Percentiles rank a stretch among this genome's conserved stretches.
These are phyloP conservation scores for Stichopus chloronotus DNA, from an alignment of 35 echinoderm and acorn worm genomes.

Conservation along the genomic window DNA sequence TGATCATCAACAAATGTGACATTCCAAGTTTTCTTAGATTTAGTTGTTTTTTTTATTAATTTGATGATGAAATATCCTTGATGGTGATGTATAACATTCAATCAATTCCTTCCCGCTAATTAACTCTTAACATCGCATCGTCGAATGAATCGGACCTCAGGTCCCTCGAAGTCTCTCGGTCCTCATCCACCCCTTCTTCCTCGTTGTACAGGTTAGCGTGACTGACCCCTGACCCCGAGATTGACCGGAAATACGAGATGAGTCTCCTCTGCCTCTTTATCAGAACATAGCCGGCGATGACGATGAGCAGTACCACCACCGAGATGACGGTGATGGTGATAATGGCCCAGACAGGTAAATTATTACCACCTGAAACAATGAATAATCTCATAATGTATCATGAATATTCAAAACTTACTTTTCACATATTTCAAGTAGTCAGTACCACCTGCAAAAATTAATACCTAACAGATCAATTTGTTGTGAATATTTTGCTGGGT, in stretches of 20 bases:
- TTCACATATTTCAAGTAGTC: too few relatives aligned
- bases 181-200: conserved; percentile 15
- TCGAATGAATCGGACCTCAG: conserved; percentile 37
- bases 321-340: conserved; percentile 17
- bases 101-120: conserved; percentile 3
- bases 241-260: conserved; percentile 50
- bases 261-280: conserved; percentile 47
- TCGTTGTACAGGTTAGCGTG: conserved; percentile 56
- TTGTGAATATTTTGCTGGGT: too few relatives aligned
- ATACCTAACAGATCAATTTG: too few relatives aligned
- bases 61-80: too few relatives aligned
- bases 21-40: background rate
- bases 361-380: background rate
- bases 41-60: too few relatives aligned
- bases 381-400: background rate
- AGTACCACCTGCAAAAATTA: too few relatives aligned
- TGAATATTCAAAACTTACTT: too few relatives aligned
- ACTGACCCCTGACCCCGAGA: conserved; percentile 35
- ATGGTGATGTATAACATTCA: background rate
- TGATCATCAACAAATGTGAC: background rate
- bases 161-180: conserved; percentile 1
- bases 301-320: background rate
- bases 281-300: conserved; percentile 35
- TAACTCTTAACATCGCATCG: conserved; percentile 51
- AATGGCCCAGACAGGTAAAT: background rate